Conservation (phyloP, 2,113 vertebrate species). For the Chlorocebus sabaeus region DNA sequence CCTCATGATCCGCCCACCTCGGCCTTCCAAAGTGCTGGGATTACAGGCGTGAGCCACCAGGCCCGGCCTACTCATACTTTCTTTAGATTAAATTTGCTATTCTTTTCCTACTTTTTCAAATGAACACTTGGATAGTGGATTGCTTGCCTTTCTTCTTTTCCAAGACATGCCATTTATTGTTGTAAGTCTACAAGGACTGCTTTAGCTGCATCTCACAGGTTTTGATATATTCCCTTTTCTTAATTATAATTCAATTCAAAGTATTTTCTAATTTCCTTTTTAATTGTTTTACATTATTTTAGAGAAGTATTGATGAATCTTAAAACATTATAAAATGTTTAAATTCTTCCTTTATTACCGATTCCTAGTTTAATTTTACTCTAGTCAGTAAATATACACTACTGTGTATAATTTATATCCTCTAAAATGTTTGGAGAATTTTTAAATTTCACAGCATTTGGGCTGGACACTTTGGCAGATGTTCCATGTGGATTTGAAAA, state of each 20-base stretch:
- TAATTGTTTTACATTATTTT: background rate
- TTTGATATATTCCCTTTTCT: background rate
- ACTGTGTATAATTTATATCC: background rate
- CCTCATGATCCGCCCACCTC: no score
- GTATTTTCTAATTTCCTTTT: constrained; percentile 7
- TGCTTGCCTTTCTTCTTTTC: background rate
- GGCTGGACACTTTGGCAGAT: background rate
- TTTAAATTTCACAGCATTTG: background rate
- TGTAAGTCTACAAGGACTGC: background rate
- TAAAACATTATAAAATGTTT: background rate
- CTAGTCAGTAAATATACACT: background rate
- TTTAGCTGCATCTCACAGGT: background rate
- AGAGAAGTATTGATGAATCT: background rate
- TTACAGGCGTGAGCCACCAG: no score
- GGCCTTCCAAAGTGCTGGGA: no score
- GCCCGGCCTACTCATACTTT: background rate
- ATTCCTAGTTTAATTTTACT: constrained; percentile 15
- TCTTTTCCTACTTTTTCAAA: background rate
- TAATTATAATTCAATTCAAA: background rate
- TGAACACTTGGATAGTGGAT: background rate
- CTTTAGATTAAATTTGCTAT: background rate
- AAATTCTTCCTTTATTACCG: background rate
- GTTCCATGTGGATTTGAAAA: background rate
- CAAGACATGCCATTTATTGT: background rate
- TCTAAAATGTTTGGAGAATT: background rate